Base-by-base conservation (phyloP, 1,140 invertebrate genomes). In the Camponotus pennsylvanicus region DNA sequence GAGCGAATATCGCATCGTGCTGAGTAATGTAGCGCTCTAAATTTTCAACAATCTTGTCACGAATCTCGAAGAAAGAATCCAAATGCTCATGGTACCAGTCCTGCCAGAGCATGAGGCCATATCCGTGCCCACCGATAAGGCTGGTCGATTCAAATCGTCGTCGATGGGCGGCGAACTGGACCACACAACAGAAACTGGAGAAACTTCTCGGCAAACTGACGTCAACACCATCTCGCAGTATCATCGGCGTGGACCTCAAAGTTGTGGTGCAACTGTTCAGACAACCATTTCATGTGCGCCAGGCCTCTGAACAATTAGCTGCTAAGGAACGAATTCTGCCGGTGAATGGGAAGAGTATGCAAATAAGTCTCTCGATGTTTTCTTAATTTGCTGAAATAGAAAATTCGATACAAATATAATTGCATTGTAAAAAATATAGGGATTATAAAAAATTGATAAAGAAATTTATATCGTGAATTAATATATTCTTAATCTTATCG, bases 291-390 rank as follows among this genome's bases (percentile, higher is more conserved):
- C 95, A 97, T 99, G 89, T 99, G 98, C 94, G 98, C 99, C 3
- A 97, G 97, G 71, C 98, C 98, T 2, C 94, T 99, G 1, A 99
- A 99, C 94, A 99, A 99, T 95, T 94, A 99, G 21, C 95, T 99
- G 66, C 95, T 99, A 64, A 96, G 99, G n/a, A 99, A 99, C 92
- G 99, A 99, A 90, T 96, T 99, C 83, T 99, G 99, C 93, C 98
- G 99, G 94, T 99, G n/a, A n/a, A n/a, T n/a, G n/a, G n/a, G n/a
- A n/a, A n/a, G n/a, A n/a, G n/a, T n/a, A n/a, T n/a, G n/a, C n/a
- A n/a, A n/a, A n/a, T n/a, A n/a, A n/a, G n/a, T n/a, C n/a, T n/a
- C n/a, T n/a, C n/a, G n/a, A n/a, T n/a, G n/a, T n/a, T n/a, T n/a
- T n/a, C n/a, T n/a, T n/a, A n/a, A n/a, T n/a, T n/a, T n/a, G n/a